Evolutionary conservation across 92 coral and sea anemone species (phyloP).

Genomic region (Palythoa heliodiscus): DNA sequence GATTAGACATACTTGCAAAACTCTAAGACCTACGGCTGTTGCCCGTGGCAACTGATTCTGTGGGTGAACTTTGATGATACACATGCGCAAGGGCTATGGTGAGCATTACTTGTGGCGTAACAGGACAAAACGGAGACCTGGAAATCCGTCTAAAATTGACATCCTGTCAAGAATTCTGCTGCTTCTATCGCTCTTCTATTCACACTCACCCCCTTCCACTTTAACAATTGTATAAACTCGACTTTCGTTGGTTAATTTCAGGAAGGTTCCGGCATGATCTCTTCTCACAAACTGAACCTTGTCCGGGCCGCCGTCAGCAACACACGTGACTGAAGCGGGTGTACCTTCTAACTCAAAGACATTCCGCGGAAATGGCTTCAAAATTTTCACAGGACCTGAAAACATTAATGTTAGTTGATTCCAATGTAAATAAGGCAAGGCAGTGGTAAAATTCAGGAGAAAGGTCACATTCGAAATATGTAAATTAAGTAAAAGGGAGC

Average conservation of each 20-base stretch:
- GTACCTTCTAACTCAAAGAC: constrained; percentile 11
- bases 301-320: constrained; percentile 29
- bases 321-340: constrained; percentile 22
- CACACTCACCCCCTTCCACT: constrained; percentile 1
- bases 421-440: not conserved
- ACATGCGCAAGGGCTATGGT: no score
- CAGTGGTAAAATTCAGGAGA: no score
- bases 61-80: no score
- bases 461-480: no score
- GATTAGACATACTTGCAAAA: no score
- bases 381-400: constrained; percentile 37
- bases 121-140: no score
- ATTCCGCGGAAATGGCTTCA: constrained; percentile 30
- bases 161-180: no score
- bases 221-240: constrained; percentile 13
- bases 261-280: not conserved
- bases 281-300: constrained; percentile 38
- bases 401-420: not conserved
- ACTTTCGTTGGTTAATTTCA: constrained; percentile 4
- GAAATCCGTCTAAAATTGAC: no score
- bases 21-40: no score
- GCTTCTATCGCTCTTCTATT: not conserved
- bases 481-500: no score
- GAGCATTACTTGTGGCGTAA: no score
- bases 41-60: no score